phyloP scores from a whole-genome alignment of 2,888 invertebrate genomes.

The Dasypolia templi region DNA sequence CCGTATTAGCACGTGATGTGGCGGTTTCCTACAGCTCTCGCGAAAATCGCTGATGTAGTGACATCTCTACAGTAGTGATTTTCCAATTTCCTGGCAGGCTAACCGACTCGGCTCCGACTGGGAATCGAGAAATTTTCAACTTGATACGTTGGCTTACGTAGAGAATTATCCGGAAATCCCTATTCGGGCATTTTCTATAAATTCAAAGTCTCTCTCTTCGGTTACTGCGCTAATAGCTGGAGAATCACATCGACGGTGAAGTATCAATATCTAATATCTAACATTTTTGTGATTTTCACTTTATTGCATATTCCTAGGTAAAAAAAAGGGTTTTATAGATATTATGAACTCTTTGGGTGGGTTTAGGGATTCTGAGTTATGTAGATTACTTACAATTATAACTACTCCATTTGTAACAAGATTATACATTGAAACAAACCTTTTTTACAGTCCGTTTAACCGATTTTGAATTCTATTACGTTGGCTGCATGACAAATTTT shows the following conservation, averaged over 20 bases:
- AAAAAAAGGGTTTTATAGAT: too few relatives aligned
- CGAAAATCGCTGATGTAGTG: conserved; percentile 47
- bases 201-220: not conserved
- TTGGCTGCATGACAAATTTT: too few relatives aligned
- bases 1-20: conserved; percentile 23
- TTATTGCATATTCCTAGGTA: too few relatives aligned
- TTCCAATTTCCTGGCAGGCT: conserved; percentile 53
- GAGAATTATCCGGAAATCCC: conserved; percentile 34
- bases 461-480: too few relatives aligned
- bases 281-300: too few relatives aligned
- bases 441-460: too few relatives aligned
- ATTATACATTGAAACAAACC: too few relatives aligned
- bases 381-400: not conserved
- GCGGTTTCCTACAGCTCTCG: conserved; percentile 31
- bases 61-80: not conserved
- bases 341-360: not conserved
- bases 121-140: conserved; percentile 38
- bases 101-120: conserved; percentile 25
- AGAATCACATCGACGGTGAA: not conserved
- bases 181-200: conserved; percentile 5
- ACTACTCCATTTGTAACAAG: too few relatives aligned
- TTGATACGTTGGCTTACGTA: conserved; percentile 37
- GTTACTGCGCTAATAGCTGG: not conserved
- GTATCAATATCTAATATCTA: too few relatives aligned
- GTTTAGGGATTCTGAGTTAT: not conserved